These are phyloP conservation scores for Fistularia commersonii DNA, from an alignment of 2,797 vertebrate genomes.

Conservation along the genomic window DNA sequence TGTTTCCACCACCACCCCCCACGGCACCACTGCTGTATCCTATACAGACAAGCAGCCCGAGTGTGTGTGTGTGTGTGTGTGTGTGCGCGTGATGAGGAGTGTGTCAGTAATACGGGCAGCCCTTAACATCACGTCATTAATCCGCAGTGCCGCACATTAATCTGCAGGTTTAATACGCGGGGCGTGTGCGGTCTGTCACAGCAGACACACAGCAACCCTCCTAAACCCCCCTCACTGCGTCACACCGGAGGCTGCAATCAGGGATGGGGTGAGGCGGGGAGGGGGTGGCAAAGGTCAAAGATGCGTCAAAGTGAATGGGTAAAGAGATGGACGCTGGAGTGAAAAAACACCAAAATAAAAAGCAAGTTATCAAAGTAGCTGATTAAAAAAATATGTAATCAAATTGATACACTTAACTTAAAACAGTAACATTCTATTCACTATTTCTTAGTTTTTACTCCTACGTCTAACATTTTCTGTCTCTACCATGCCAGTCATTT, in stretches of 20 bases:
- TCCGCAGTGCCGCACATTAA: conserved; percentile 25
- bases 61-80: conserved; percentile 1
- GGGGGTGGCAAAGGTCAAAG: conserved; percentile 17
- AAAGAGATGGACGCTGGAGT: background rate
- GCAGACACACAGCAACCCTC: background rate
- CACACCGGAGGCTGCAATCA: conserved; percentile 1
- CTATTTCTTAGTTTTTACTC: no score
- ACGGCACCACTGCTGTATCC: conserved; percentile 21
- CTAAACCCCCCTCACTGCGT: conserved; percentile 1
- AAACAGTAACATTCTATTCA: no score
- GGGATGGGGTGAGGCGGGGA: background rate
- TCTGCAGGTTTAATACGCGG: conserved; percentile 31
- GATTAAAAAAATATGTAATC: no score
- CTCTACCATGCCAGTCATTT: no score
- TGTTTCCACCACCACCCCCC: conserved; percentile 25
- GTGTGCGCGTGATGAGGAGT: conserved; percentile 7
- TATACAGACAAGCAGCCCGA: conserved; percentile 18
- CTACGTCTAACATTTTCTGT: no score
- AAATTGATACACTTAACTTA: no score
- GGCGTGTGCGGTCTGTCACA: conserved; percentile 16
- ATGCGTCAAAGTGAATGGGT: background rate
- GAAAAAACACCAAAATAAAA: conserved; percentile 1
- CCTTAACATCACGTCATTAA: conserved; percentile 43
- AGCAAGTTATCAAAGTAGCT: conserved; percentile 14
- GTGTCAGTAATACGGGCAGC: conserved; percentile 32